phyloP scores from a whole-genome alignment of 1,140 invertebrate species.

The Drosophila trapezifrons region DNA sequence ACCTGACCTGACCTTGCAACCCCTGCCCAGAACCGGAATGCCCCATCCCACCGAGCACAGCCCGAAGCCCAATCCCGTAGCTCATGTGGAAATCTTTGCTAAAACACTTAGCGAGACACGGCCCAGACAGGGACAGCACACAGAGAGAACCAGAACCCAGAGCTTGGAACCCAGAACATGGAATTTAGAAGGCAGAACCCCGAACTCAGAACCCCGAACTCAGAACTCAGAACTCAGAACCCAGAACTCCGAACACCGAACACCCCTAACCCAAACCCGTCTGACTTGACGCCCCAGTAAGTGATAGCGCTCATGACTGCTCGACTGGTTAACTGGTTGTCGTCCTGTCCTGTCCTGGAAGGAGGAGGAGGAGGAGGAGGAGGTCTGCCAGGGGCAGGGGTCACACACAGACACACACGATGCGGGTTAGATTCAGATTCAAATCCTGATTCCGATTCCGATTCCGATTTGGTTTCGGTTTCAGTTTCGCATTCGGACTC shows the following conservation, averaged over 20 bases:
- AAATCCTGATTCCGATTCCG: slow-evolving; percentile 13
- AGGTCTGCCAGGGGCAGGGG: slow-evolving; percentile 55
- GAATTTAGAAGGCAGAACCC: no score
- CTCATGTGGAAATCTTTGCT: slow-evolving; percentile 69
- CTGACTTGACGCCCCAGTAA: slow-evolving; percentile 73
- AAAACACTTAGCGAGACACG: slow-evolving; percentile 72
- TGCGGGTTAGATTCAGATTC: slow-evolving; percentile 28
- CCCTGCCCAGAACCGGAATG: slow-evolving; percentile 16
- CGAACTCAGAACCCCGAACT: no score
- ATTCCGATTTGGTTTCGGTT: slow-evolving; percentile 7
- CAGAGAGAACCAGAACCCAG: background rate
- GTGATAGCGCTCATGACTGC: slow-evolving; percentile 73
- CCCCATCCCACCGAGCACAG: background rate
- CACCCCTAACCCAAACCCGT: slow-evolving; percentile 64
- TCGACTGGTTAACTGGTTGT: slow-evolving; percentile 40
- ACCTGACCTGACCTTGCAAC: slow-evolving; percentile 33
- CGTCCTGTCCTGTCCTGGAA: background rate
- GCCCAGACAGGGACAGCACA: slow-evolving; percentile 54
- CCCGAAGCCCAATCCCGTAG: slow-evolving; percentile 15
- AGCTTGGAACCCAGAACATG: slow-evolving; percentile 38
- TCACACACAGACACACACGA: slow-evolving; percentile 36
- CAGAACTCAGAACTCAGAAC: background rate
- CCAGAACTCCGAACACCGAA: slow-evolving; percentile 48
- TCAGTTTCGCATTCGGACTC: slow-evolving; percentile 1
- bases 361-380: slow-evolving; percentile 7